Evolutionary conservation across 2,888 invertebrate species (phyloP), one percentile per base, ranked within the genome.

Genomic region (Microctonus brassicae): DNA sequence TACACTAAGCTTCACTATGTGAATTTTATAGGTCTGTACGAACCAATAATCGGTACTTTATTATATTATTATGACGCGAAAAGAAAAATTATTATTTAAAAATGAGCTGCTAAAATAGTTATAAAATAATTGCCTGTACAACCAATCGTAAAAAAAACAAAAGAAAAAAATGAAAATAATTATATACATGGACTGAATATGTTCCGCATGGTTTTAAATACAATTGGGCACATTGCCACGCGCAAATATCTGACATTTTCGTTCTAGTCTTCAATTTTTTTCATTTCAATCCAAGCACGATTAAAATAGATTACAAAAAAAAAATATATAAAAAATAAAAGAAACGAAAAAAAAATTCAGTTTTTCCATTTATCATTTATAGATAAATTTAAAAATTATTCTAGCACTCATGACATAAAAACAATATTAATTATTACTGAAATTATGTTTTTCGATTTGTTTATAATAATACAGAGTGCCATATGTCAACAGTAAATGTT

Each of bases 1-100:
- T 36, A 36, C 36, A 10, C 10, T 81, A 77, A 80, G 80, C 81
- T 81, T 80, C 73, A 71, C 78, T 81, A 81, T 9, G 78, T 76
- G 73, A 77, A 76, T 76, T 75, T 74, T 36, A 36, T 36, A 36
- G 36, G 10, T 36, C 36, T 36, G 10, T 36, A 36, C 10, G 36
- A 36, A 33, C 33, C 33, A 33, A 33, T 33, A 33, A 33, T 33
- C 33, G 33, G 33, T 33, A 33, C 33, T 33, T 7, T 33, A 33
- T 33, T n/a, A n/a, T n/a, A 33, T 33, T 33, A 7, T 33, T 33
- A 39, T 39, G 39, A 13, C 13, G n/a, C 39, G n/a, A n/a, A 39
- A 39, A n/a, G 39, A 39, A 39, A 39, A 39, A 33, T 7, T 33
- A 39, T 39, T 47, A 7, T 17, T 47, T 47, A n/a, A n/a, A 47